These are phyloP conservation scores for Anarsia innoxiella DNA, from an alignment of 2,888 invertebrate genomes.

Conservation along the genomic window DNA sequence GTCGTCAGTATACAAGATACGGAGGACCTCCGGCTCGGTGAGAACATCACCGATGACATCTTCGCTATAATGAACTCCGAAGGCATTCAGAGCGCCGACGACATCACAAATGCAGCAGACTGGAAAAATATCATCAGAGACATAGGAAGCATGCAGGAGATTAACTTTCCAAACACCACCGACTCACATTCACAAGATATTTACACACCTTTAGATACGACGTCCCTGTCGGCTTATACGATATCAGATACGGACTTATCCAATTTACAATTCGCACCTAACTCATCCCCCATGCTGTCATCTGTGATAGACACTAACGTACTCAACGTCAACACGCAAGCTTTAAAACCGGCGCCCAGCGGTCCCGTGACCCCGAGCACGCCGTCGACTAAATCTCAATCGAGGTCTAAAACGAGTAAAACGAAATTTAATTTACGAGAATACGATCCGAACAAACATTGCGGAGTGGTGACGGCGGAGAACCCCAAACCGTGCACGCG, in stretches of 20 bases:
- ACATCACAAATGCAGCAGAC: constrained; percentile 62
- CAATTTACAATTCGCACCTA: constrained; percentile 53
- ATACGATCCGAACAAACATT: constrained; percentile 89
- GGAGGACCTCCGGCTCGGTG: constrained; percentile 64
- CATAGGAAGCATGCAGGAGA: constrained; percentile 66
- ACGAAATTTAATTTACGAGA: constrained; percentile 75
- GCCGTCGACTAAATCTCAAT: constrained; percentile 38
- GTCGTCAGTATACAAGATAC: constrained; percentile 72
- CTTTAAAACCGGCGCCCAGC: constrained; percentile 28
- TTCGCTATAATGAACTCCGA: constrained; percentile 71
- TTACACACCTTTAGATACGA: constrained; percentile 42
- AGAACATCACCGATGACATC: constrained; percentile 66
- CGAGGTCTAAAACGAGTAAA: constrained; percentile 52
- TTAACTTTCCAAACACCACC: constrained; percentile 54
- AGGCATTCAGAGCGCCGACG: constrained; percentile 67
- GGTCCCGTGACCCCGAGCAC: constrained; percentile 31
- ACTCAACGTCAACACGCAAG: constrained; percentile 29
- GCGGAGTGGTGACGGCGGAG: constrained; percentile 83
- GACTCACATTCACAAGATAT: constrained; percentile 49
- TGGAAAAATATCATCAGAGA: constrained; percentile 71
- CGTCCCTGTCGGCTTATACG: constrained; percentile 41
- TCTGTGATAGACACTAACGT: constrained; percentile 37
- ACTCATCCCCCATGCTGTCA: constrained; percentile 43
- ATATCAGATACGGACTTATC: constrained; percentile 51
- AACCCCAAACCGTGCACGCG: constrained; percentile 84